These are phyloP conservation scores for Parus major DNA, from an alignment of 2,113 vertebrate genomes.

Conservation along the genomic window DNA sequence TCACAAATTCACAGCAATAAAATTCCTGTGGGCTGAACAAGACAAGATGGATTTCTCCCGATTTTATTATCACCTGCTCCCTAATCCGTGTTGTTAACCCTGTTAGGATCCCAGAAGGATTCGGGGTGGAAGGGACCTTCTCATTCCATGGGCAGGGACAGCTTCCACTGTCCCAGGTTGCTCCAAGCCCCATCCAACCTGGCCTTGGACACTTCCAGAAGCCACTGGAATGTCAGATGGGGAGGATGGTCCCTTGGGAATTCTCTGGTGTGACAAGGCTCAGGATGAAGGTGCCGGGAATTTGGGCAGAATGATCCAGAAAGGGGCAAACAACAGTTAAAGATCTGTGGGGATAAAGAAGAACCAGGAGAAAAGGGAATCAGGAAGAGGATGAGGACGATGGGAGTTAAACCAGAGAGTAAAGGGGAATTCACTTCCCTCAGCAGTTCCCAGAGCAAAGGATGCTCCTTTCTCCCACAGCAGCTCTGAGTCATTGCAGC, in stretches of 20 bases:
- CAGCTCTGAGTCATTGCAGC: accelerated
- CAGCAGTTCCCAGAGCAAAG: neutral
- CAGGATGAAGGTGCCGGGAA: neutral
- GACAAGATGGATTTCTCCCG: neutral
- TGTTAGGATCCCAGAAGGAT: neutral
- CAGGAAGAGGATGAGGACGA: neutral
- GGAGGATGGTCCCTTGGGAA: neutral
- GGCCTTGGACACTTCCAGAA: neutral
- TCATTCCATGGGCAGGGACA: neutral
- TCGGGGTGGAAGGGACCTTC: neutral
- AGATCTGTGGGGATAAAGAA: too few relatives aligned
- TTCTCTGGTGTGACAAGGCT: neutral
- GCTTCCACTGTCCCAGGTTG: neutral
- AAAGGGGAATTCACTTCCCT: neutral
- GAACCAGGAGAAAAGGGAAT: neutral
- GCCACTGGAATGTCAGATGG: neutral
- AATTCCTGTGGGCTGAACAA: neutral
- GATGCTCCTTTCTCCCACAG: neutral
- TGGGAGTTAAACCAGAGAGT: neutral
- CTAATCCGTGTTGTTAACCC: too few relatives aligned
- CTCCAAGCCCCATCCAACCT: neutral
- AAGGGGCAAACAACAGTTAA: neutral
- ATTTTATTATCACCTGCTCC: neutral
- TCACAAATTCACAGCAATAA: neutral
- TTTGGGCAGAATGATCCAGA: neutral